Evolutionary conservation across 2,113 vertebrate species (phyloP), one percentile per base, ranked within the genome.

Genomic region (Petaurus breviceps): DNA sequence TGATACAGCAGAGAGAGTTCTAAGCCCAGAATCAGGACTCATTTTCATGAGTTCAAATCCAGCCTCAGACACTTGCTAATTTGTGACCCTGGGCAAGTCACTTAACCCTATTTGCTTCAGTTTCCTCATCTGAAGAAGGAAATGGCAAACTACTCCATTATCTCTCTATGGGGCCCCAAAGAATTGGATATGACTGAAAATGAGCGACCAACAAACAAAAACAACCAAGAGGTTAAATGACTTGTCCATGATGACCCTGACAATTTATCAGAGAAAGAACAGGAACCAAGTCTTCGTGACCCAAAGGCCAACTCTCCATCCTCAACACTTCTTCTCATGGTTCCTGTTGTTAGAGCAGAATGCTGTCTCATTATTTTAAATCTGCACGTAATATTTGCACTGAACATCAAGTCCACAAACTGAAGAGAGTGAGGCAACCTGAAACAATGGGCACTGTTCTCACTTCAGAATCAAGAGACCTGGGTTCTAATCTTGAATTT

Each of bases 271-370:
- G 68, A 77, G 37, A 19, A 37, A 77, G 37, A 77, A 77, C 11
- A 77, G 93, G 51, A 92, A 92, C 91, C 55, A 90, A 91, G 43
- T n/a, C 3, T 61, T 68, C 55, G 50, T 91, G 28, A 43, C 19
- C 9, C 52, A 68, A 68, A 68, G 61, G 12, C 9, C 24, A 95
- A 51, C 93, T 96, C 61, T 93, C 25, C 43, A 43, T 77, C 77
- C 47, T 92, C 96, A 92, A 1, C 47, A 55, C 37, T 90, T 89
- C 89, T 77, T 96, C 95, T 22, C 89, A 47, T 31, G 24, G 51
- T 52, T 94, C 92, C 50, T 95, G 14, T 43, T 91, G 91, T 49
- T 95, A 90, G 94, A 94, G 89, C 46, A 57, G 94, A 97, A 93
- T 92, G 93, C 77, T 25, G 90, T 61, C 61, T 93, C 53, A 61